These are phyloP conservation scores for Anoplopoma fimbria DNA, from an alignment of 2,113 vertebrate species.

Conservation along the genomic window DNA sequence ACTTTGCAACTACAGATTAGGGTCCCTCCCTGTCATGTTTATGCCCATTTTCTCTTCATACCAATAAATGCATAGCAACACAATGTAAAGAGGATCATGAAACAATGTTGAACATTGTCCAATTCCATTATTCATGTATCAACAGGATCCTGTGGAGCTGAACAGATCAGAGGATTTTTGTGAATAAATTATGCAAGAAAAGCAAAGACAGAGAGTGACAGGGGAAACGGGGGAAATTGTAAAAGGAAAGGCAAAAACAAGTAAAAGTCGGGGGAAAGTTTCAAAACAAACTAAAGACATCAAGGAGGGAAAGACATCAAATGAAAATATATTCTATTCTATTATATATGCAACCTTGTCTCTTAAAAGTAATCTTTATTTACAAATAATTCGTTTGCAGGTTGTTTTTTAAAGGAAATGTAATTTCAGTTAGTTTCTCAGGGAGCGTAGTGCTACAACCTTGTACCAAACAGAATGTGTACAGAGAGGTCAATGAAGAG, in stretches of 20 bases:
- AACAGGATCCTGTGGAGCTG: constrained; percentile 53
- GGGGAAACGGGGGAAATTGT: neutral
- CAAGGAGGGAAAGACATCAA: constrained; percentile 5
- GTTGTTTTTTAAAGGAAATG: neutral
- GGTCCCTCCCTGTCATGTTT: constrained; percentile 43
- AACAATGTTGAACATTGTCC: constrained; percentile 51
- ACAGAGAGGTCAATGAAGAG: neutral
- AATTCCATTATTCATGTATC: constrained; percentile 67
- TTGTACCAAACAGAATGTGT: neutral
- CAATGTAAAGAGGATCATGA: constrained; percentile 53
- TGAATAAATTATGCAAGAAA: constrained; percentile 63
- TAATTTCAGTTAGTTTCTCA: neutral
- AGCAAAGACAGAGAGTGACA: constrained; percentile 26
- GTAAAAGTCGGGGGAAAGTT: constrained; percentile 13
- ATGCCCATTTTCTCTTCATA: constrained; percentile 26
- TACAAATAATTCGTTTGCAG: neutral
- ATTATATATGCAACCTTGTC: constrained; percentile 16
- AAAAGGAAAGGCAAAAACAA: constrained; percentile 2
- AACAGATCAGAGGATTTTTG: constrained; percentile 62
- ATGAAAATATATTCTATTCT: constrained; percentile 30
- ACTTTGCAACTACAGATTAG: constrained; percentile 21
- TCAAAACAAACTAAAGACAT: constrained; percentile 27
- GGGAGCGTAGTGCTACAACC: too few species aligned
- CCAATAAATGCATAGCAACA: constrained; percentile 42
- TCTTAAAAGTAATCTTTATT: neutral